Base-by-base conservation (phyloP, 2,888 invertebrate species). In the Hofmannophila pseudospretella region DNA sequence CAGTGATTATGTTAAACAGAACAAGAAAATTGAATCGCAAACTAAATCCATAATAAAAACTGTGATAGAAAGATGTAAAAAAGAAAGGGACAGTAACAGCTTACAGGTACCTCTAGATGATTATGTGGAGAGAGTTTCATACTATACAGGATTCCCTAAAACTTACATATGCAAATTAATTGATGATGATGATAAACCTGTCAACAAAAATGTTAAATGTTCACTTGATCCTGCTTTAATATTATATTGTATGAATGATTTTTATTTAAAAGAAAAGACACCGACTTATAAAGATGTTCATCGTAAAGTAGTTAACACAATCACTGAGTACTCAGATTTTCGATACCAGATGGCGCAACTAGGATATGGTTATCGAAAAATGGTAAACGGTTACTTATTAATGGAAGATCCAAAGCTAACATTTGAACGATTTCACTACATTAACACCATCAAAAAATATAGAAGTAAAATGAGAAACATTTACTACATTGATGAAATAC, bases 401-500 rank as follows among this genome's bases (percentile, higher is more conserved):
- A 41, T 67, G 32, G 77, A 77, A 61, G 53, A 74, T 38, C 65
- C 68, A 31, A 57, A 65, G 44, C 23, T 59, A 10, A 62, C 64
- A 12, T 72, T 63, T 59, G 58, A 72, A 43, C 53, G 76, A 38
- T 62, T 41, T 40, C 41, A 52, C 31, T 76, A 62, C 40, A 39
- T 76, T 1, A 56, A 50, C 2, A 69, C 66, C 50, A 58, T 74
- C 0, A 54, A 22, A 11, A 51, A 58, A 28, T 37, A 54, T 7
- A 59, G 70, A 37, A 20, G 11, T 7, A 28, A 36, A 12, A 20
- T 11, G 5, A 28, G 36, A 12, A 26, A 35, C n/a, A 51, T 76
- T 33, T 74, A 61, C 42, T 71, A 72, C 36, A 40, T 76, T n/a
- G 66, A 68, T 48, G 66, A 63, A 43, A 61, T 60, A 49, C 30